phyloP scores from a whole-genome alignment of 2,797 vertebrate genomes.

The Falco cherrug region DNA sequence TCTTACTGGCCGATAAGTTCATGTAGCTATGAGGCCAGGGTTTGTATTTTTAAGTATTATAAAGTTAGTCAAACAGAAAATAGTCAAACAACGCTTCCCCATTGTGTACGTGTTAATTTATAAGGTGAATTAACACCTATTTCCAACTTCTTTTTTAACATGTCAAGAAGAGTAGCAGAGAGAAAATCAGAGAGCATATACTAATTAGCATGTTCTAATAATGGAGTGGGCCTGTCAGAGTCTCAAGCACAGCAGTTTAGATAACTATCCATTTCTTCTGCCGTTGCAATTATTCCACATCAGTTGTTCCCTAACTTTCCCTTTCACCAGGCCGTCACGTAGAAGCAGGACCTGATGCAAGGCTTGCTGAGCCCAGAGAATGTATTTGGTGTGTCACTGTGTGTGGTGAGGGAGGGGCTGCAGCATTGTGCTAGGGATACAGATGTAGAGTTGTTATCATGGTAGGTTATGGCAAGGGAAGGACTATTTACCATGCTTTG shows the following conservation, averaged over 20 bases:
- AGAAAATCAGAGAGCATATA: slow-evolving; percentile 9
- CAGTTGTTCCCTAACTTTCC: background rate
- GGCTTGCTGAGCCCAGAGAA: background rate
- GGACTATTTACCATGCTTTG: background rate
- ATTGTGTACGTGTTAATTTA: slow-evolving; percentile 71
- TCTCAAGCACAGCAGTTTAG: background rate
- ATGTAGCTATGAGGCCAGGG: slow-evolving; percentile 28
- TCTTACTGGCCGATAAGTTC: slow-evolving; percentile 70
- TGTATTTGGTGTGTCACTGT: accelerated
- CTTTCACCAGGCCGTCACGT: background rate
- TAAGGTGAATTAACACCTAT: slow-evolving; percentile 70
- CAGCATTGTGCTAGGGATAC: background rate
- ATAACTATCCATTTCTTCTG: slow-evolving; percentile 14
- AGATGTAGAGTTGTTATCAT: background rate
- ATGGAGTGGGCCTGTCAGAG: background rate
- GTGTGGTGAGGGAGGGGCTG: background rate
- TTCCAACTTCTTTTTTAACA: slow-evolving; percentile 13
- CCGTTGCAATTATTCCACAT: slow-evolving; percentile 5
- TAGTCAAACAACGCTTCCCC: slow-evolving; percentile 26
- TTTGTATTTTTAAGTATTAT: slow-evolving; percentile 57
- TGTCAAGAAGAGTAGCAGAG: slow-evolving; percentile 10
- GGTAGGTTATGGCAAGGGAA: background rate
- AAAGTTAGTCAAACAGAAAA: slow-evolving; percentile 60
- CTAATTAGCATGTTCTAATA: slow-evolving; percentile 63
- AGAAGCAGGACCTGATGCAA: background rate